A percentile compares a stretch with the other conserved stretches of the same genome.
phyloP scores from a whole-genome alignment of 2,113 vertebrate species.

The Pangasianodon gigas region DNA sequence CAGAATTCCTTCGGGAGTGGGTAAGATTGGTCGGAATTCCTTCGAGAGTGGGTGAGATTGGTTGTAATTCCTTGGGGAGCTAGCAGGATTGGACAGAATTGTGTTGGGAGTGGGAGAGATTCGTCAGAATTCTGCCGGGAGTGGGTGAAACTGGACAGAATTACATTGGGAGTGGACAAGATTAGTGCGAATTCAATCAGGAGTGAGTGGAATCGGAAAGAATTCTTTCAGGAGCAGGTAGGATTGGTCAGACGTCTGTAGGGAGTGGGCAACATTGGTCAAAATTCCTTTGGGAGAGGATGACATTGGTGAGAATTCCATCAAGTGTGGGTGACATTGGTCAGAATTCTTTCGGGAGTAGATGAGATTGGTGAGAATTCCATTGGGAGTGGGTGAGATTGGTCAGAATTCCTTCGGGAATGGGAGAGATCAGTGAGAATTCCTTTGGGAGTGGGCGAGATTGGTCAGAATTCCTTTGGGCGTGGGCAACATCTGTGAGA shows the following conservation, averaged over 20 bases:
- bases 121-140: no score
- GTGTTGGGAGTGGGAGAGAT: no score
- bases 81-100: no score
- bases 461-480: no score
- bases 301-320: background rate
- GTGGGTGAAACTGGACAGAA: no score
- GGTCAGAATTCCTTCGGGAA: background rate
- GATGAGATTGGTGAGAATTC: background rate
- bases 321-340: background rate
- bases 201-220: background rate
- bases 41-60: no score
- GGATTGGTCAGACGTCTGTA: background rate
- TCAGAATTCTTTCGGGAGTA: background rate
- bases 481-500: background rate
- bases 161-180: no score
- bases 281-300: no score
- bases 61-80: no score
- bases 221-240: background rate
- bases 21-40: no score
- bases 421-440: background rate
- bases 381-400: background rate
- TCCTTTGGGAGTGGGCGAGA: background rate
- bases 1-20: no score
- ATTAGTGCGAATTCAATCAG: no score
- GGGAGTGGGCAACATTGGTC: background rate